Base-by-base conservation (phyloP, 2,113 vertebrate genomes). In the Brevimyrus niger region DNA sequence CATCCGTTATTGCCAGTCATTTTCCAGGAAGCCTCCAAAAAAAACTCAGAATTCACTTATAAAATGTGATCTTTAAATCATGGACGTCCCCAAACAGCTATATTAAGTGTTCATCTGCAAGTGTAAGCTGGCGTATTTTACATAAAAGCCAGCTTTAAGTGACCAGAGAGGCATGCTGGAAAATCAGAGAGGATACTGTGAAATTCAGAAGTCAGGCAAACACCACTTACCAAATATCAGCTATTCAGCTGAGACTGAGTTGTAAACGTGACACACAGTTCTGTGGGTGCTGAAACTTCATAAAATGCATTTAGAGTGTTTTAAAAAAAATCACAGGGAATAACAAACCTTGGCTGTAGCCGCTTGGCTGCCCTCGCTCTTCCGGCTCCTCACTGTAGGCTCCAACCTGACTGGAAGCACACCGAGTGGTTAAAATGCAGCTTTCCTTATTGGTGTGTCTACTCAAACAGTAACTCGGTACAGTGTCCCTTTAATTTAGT, bases 191-290 rank as follows among this genome's bases (percentile, higher is more conserved):
- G 42, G 4, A 73, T n/a, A 47, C 42, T 80, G 21, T 87, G 13
- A 23, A 9, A 31, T 17, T 61, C 48, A 89, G 87, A 86, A 86
- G 38, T 90, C 86, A 89, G 89, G 89, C n/a, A 58, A 44, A 47
- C 46, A 27, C 31, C 9, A 31, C 23, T 38, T 38, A 76, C 31
- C 3, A 38, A 13, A 50, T 27, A 50, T 13, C 84, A 86, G n/a
- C 47, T 17, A 86, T 27, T 27, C 48, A n/a, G 47, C 9, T 47
- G 17, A 9, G 38, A 85, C 42, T 46, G 42, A 48, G 44, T n/a
- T 46, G 8, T 46, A 48, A 85, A 85, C 11, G 11, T 11, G 27
- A 85, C 38, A 46, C 19, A n/a, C 44, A 48, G 38, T 47, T n/a
- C 17, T n/a, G 44, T 85, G 21, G 82, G 44, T 85, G 44, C 23